phyloP scores from a whole-genome alignment of 2,113 vertebrate genomes.

The Gallinago media region DNA sequence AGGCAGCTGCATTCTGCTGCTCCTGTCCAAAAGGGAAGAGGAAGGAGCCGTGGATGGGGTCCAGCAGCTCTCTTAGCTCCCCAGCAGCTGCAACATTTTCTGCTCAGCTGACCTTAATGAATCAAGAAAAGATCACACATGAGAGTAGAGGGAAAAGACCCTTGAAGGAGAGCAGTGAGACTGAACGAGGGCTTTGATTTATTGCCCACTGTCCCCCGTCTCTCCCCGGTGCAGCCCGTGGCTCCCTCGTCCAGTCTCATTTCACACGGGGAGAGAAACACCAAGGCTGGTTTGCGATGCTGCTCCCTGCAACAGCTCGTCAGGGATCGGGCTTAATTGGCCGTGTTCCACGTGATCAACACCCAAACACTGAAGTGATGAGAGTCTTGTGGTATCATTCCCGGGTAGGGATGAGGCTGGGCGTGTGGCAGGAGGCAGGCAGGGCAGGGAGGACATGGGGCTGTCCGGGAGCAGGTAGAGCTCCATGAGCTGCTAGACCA shows the following conservation, averaged over 20 bases:
- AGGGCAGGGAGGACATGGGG: too few relatives aligned
- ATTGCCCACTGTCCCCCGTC: not conserved
- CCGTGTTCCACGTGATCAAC: not conserved
- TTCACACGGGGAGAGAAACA: not conserved
- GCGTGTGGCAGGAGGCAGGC: too few relatives aligned
- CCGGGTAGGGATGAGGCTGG: not conserved
- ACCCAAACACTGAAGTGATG: not conserved
- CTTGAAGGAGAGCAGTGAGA: not conserved
- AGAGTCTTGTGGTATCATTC: not conserved
- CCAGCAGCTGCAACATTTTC: slow-evolving; percentile 5
- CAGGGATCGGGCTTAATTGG: not conserved
- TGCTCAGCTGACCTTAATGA: not conserved
- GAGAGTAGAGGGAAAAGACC: not conserved
- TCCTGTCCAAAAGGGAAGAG: not conserved
- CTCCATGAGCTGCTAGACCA: accelerated
- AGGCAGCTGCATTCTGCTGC: slow-evolving; percentile 30
- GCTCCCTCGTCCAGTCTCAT: not conserved
- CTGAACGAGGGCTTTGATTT: not conserved
- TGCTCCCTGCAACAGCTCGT: not conserved
- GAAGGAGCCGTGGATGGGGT: not conserved
- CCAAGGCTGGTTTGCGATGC: not conserved
- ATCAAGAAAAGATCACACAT: not conserved
- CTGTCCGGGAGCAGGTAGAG: not conserved
- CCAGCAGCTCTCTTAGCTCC: not conserved
- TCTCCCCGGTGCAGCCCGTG: accelerated